phyloP scores from a whole-genome alignment of 2,888 invertebrate species.

The Tiliacea citrago region DNA sequence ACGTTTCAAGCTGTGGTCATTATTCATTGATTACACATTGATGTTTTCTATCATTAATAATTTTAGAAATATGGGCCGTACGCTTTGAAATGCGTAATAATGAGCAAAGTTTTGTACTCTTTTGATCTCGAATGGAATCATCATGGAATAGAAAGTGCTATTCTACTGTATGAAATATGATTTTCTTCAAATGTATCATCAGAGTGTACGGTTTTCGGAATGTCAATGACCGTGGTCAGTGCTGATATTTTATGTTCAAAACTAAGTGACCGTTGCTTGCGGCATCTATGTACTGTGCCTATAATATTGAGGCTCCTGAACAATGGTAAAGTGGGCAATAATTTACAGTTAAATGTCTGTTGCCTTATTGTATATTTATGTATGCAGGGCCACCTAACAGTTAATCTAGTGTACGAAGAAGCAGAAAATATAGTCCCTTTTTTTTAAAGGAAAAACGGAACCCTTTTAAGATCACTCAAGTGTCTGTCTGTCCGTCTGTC shows the following conservation, averaged over 20 bases:
- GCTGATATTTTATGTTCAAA: slow-evolving; percentile 44
- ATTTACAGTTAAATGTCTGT: slow-evolving; percentile 24
- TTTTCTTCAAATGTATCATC: slow-evolving; percentile 41
- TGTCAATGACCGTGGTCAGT: slow-evolving; percentile 58
- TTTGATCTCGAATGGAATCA: slow-evolving; percentile 13
- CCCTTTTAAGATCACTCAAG: too few relatives aligned
- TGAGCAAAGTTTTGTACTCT: slow-evolving; percentile 20
- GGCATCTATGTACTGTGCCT: slow-evolving; percentile 39
- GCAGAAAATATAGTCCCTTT: background rate
- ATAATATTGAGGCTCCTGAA: slow-evolving; percentile 50
- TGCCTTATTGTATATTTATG: slow-evolving; percentile 3
- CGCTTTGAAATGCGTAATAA: slow-evolving; percentile 27
- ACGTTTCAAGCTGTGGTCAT: slow-evolving; percentile 39
- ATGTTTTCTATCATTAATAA: slow-evolving; percentile 56
- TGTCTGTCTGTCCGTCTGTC: too few relatives aligned
- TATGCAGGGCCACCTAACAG: background rate
- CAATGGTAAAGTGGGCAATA: slow-evolving; percentile 40
- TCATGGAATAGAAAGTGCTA: slow-evolving; percentile 30
- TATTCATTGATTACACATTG: slow-evolving; percentile 57
- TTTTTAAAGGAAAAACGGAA: too few relatives aligned
- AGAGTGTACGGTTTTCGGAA: slow-evolving; percentile 36
- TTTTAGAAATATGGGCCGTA: slow-evolving; percentile 33
- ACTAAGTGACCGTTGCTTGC: slow-evolving; percentile 53
- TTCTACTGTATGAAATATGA: slow-evolving; percentile 25
- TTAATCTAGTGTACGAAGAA: slow-evolving; percentile 6